Percentiles rank a stretch among this genome's conserved stretches.
Conservation (phyloP, 1,140 invertebrate genomes). For the Drosophila eugracilis region DNA sequence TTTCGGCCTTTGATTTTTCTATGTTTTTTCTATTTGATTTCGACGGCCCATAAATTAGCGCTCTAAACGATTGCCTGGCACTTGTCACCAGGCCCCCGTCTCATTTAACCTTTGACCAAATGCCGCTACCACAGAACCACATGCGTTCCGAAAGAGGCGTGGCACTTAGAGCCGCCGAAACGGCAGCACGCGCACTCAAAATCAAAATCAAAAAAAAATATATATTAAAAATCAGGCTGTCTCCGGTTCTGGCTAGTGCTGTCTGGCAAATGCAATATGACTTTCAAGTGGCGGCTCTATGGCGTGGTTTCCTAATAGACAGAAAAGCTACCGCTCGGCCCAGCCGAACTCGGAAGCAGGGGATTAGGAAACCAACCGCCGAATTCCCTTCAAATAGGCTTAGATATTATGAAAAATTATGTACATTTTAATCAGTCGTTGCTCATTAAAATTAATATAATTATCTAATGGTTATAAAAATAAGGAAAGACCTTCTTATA, state of each 20-base stretch:
- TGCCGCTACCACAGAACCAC: constrained; percentile 62
- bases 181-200: constrained; percentile 67
- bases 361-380: not conserved
- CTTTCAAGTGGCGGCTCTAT: constrained; percentile 64
- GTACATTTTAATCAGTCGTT: too few species aligned
- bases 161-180: constrained; percentile 26
- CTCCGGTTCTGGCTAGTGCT: constrained; percentile 40
- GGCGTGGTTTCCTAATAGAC: constrained; percentile 71
- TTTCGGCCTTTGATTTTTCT: constrained; percentile 26
- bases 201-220: constrained; percentile 47
- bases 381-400: not conserved
- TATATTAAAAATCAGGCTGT: constrained; percentile 36
- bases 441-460: too few species aligned
- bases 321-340: constrained; percentile 69
- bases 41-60: constrained; percentile 68
- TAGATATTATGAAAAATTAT: not conserved
- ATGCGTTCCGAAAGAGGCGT: constrained; percentile 55
- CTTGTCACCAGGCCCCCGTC: constrained; percentile 73
- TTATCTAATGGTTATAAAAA: too few species aligned
- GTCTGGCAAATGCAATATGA: constrained; percentile 72
- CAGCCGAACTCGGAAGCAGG: constrained; percentile 51
- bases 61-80: constrained; percentile 76
- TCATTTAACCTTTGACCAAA: constrained; percentile 82
- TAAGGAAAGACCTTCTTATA: too few species aligned
- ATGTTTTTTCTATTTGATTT: constrained; percentile 33